Base-by-base conservation (phyloP, 1,140 invertebrate species). In the Sipha flava region DNA sequence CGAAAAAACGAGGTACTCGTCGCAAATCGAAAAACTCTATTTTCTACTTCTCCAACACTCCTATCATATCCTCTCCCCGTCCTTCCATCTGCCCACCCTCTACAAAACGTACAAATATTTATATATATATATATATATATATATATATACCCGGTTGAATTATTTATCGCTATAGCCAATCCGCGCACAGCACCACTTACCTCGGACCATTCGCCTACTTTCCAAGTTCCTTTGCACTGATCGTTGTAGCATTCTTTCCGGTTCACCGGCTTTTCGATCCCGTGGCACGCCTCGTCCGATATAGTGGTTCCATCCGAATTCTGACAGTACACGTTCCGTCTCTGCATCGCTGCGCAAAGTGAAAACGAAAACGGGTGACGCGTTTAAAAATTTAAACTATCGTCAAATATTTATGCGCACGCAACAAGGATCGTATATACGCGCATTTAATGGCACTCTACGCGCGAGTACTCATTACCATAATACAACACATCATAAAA, bases 171-270 rank as follows among this genome's bases (percentile, higher is more conserved):
- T n/a, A n/a, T n/a, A n/a, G 10, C 49, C 21, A 2, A 23, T 54
- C 21, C 49, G 5, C 52, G 23, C 12, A 2, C 26, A 3, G 4
- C n/a, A 16, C 79, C 57, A 85, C 84, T 86, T 87, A 96, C 94
- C 89, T 94, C 91, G 31, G 93, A 95, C 94, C 94, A 96, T 81
- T 93, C 90, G 6, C 93, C 93, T 14, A 92, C 91, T 82, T 90
- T 89, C 95, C 94, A 97, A 16, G 91, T 90, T 0, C 93, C 92
- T 84, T 91, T 91, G 86, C 94, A 96, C 21, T 89, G 89, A 72
- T 91, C 89, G 82, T 92, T 93, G 85, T 90, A 90, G 84, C 94
- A 95, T 83, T 94, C 90, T 84, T 91, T 90, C 49, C 88, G 88
- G 82, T 90, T 89, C 29, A 89, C 86, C 2, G 94, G 95, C 82